Evolutionary conservation across 2,797 vertebrate species (phyloP), one percentile per base, ranked within the genome.

Genomic region (Xiphophorus birchmanni): DNA sequence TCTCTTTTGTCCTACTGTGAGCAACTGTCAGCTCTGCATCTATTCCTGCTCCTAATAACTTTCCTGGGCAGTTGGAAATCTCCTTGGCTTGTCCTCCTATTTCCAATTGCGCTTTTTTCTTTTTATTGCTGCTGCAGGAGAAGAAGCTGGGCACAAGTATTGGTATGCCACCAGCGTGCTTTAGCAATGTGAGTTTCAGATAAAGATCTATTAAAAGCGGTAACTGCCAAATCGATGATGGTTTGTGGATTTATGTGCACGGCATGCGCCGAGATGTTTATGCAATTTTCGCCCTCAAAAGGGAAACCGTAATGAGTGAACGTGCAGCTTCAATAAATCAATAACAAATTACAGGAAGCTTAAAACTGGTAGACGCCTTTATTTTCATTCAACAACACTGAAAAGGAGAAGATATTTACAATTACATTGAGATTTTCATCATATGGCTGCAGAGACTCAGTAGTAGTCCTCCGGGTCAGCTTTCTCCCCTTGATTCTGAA

Each of bases 401-500:
- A 45, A 76, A 69, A 79, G 29, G 81, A 78, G 42, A 91, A 79
- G 23, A 63, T 93, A 95, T 94, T 92, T 94, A 94, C 92, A 95
- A 92, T 91, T 90, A 82, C 48, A 89, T 7, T 54, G 71, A 87
- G 60, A 82, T 75, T 74, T 40, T n/a, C 12, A 60, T 52, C 73
- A 73, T 54, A 45, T 13, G 67, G 29, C 17, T 7, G 0, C 47
- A 87, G 93, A 58, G 72, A 90, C 89, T 96, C 95, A 98, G 91
- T 97, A 97, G 86, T 96, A 97, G 74, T 96, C 97, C 81, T 97
- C 97, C 0, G 82, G 87, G 4, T 96, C 92, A 4, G 78, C 90
- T 73, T 95, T 96, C 45, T 96, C 96, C 17, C 94, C 95, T 84
- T 97, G 97, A 80, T 98, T 98, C 93, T 97, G 97, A 81, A 98